These are phyloP conservation scores for Halcyon smyrnensis DNA, from an alignment of 2,797 vertebrate species.

Conservation along the genomic window DNA sequence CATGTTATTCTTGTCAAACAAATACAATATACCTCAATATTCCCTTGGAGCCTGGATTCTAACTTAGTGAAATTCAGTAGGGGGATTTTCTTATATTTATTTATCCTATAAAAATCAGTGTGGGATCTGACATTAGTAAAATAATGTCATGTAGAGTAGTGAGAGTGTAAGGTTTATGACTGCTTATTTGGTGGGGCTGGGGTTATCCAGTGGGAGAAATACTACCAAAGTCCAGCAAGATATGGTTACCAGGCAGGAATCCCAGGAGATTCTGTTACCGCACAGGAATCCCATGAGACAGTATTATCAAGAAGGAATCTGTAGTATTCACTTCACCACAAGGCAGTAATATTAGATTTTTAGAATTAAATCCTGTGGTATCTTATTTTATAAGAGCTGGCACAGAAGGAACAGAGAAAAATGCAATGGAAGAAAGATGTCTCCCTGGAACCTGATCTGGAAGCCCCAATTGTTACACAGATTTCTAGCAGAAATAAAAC, in stretches of 20 bases:
- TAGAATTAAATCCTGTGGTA: slow-evolving; percentile 72
- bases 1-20: neutral
- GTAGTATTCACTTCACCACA: slow-evolving; percentile 64
- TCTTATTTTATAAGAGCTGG: slow-evolving; percentile 77
- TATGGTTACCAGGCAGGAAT: slow-evolving; percentile 75
- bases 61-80: neutral
- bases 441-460: slow-evolving; percentile 40
- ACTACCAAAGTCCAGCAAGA: slow-evolving; percentile 69
- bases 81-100: too few relatives aligned
- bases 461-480: neutral
- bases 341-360: slow-evolving; percentile 77
- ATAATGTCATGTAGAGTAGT: slow-evolving; percentile 36
- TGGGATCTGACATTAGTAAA: neutral
- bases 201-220: slow-evolving; percentile 69
- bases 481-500: slow-evolving; percentile 18
- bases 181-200: slow-evolving; percentile 59
- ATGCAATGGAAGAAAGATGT: slow-evolving; percentile 53
- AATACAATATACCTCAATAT: neutral
- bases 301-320: slow-evolving; percentile 76
- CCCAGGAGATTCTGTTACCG: slow-evolving; percentile 71
- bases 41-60: neutral
- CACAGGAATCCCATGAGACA: slow-evolving; percentile 70
- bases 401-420: slow-evolving; percentile 42
- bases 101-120: neutral
- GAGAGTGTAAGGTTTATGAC: slow-evolving; percentile 40